phyloP scores from a whole-genome alignment of 2,797 vertebrate species.

The Triplophysa yarkandensis region DNA sequence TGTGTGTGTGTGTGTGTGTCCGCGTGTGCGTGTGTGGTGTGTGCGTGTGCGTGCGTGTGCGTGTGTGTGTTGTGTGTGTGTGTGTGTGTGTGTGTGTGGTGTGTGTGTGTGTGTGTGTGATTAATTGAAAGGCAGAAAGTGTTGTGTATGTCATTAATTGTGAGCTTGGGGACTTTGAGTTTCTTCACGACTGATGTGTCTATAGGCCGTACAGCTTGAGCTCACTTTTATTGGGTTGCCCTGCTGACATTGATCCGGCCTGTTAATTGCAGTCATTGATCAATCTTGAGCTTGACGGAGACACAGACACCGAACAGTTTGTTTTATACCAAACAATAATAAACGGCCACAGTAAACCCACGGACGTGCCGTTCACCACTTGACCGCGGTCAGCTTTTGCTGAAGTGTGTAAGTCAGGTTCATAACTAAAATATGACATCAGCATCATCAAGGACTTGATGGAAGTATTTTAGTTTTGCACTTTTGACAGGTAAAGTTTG shows the following conservation, averaged over 20 bases:
- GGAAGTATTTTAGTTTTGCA: slow-evolving; percentile 25
- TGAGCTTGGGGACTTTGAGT: slow-evolving; percentile 51
- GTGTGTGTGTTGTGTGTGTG: slow-evolving; percentile 53
- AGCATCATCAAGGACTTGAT: slow-evolving; percentile 29
- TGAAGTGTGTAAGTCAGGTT: not conserved
- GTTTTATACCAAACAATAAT: slow-evolving; percentile 50
- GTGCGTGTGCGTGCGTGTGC: slow-evolving; percentile 42
- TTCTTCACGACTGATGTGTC: slow-evolving; percentile 60
- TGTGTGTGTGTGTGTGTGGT: slow-evolving; percentile 57
- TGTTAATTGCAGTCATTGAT: slow-evolving; percentile 72
- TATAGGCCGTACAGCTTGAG: slow-evolving; percentile 51
- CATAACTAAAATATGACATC: slow-evolving; percentile 13
- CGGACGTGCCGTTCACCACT: slow-evolving; percentile 25
- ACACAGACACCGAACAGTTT: no score
- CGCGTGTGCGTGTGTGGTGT: slow-evolving; percentile 46
- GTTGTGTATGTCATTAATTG: slow-evolving; percentile 65
- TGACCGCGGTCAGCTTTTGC: slow-evolving; percentile 21
- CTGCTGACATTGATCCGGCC: slow-evolving; percentile 59
- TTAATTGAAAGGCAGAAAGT: slow-evolving; percentile 61
- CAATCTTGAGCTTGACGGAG: slow-evolving; percentile 56
- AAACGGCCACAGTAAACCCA: slow-evolving; percentile 48
- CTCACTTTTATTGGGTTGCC: slow-evolving; percentile 54
- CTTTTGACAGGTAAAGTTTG: slow-evolving; percentile 24
- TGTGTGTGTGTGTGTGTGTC: slow-evolving; percentile 44
- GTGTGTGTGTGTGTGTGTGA: slow-evolving; percentile 51